Evolutionary conservation across 2,113 vertebrate species (phyloP), one percentile per base, ranked within the genome.

Genomic region (Scopus umbretta): DNA sequence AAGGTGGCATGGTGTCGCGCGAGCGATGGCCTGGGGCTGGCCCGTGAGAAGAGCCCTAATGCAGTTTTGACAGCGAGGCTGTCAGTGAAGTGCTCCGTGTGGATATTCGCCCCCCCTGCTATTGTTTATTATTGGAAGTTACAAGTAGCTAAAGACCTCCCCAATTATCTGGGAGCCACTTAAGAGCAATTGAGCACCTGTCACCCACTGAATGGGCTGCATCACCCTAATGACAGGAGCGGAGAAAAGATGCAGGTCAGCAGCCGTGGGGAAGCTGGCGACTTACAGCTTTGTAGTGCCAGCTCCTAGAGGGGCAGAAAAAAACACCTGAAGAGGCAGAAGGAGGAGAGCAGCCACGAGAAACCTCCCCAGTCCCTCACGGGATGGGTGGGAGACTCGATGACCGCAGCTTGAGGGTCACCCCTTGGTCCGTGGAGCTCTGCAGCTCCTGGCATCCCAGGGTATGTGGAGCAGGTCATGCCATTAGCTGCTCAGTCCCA

Each of bases 131-230:
- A 96, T 96, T 96, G 97, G 93, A 96, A 97, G 92, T 96, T 96
- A 97, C 95, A 96, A 96, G 97, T 95, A 97, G 92, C 93, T 96
- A 97, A 97, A 97, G 96, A 97, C 95, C 96, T 96, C 97, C 95
- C 93, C 95, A 97, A 97, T 97, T 97, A 97, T 96, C 97, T 61
- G 76, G 94, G 94, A 96, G 95, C 92, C 96, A 96, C 94, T 97
- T 97, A 97, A 95, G 92, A 92, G 96, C 97, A 93, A 97, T 97
- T 92, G 97, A 97, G 96, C 97, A 93, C 95, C 97, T 97, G 97
- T 97, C 97, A 97, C 93, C 81, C 87, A 45, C 94, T 96, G 95
- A 96, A 96, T 96, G 80, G 95, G 86, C 94, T 83, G 95, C 80
- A 66, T 94, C 23, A 52, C 81, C 95, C 95, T 97, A 97, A 96